phyloP scores from a whole-genome alignment of 2,113 vertebrate species.

The Phocoena phocoena region DNA sequence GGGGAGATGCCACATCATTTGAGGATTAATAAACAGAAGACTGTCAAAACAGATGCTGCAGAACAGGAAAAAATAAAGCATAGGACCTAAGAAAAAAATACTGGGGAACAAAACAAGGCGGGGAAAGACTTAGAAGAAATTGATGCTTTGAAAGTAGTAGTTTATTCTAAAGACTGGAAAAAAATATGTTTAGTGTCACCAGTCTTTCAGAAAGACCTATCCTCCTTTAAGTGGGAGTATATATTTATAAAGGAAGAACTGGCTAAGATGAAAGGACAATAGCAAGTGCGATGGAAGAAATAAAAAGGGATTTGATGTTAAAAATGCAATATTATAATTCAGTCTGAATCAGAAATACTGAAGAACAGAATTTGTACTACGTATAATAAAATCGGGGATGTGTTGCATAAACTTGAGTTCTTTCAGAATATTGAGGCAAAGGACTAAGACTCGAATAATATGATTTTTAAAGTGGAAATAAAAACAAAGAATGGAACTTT shows the following conservation, averaged over 20 bases:
- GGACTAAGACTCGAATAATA: not conserved
- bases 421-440: not conserved
- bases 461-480: not conserved
- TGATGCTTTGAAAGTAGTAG: not conserved
- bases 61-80: not conserved
- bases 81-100: not conserved
- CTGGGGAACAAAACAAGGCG: not conserved
- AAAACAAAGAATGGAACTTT: not conserved
- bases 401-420: not conserved
- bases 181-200: not conserved
- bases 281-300: not conserved
- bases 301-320: not conserved
- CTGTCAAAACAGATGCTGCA: not conserved
- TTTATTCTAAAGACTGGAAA: not conserved
- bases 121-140: not conserved
- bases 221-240: not conserved
- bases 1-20: not conserved
- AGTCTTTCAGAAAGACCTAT: not conserved
- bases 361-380: not conserved
- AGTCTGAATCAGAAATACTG: not conserved
- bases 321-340: not conserved
- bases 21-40: not conserved
- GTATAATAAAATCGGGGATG: not conserved
- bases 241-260: not conserved
- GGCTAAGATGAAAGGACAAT: not conserved